Conservation (phyloP, 2,113 vertebrate species). For the Rousettus leschenaultii region DNA sequence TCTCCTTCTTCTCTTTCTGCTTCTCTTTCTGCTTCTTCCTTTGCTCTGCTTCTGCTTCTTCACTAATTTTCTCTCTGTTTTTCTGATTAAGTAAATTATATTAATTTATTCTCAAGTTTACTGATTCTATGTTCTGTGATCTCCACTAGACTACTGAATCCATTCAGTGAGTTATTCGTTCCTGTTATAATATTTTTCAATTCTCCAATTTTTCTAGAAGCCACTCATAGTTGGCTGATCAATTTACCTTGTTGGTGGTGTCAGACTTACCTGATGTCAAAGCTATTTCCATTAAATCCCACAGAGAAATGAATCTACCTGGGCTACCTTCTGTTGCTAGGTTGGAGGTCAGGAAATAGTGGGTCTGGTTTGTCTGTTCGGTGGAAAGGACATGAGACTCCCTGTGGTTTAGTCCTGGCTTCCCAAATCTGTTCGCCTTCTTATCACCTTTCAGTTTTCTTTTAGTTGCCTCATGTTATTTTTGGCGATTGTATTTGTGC, state of each 20-base stretch:
- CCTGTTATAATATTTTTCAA: background rate
- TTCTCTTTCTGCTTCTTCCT: background rate
- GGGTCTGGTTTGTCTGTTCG: background rate
- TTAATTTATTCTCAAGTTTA: background rate
- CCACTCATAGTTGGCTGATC: background rate
- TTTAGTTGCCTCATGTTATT: background rate
- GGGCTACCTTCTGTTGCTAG: background rate
- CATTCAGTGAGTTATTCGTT: background rate
- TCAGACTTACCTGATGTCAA: background rate
- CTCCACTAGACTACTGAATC: background rate
- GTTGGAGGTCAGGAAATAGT: background rate
- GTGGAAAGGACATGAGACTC: background rate
- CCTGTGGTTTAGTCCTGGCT: background rate
- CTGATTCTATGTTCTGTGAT: background rate
- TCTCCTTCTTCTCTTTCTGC: background rate
- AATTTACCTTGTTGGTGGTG: background rate
- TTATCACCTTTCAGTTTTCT: background rate
- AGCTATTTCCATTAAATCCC: background rate
- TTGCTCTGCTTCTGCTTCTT: background rate
- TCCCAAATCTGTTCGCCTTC: background rate
- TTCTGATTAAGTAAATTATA: background rate
- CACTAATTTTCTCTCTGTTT: background rate
- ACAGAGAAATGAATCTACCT: background rate
- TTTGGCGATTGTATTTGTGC: background rate
- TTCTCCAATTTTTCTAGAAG: background rate